phyloP scores from a whole-genome alignment of 1,140 invertebrate genomes.

The Sarcophaga bullata region DNA sequence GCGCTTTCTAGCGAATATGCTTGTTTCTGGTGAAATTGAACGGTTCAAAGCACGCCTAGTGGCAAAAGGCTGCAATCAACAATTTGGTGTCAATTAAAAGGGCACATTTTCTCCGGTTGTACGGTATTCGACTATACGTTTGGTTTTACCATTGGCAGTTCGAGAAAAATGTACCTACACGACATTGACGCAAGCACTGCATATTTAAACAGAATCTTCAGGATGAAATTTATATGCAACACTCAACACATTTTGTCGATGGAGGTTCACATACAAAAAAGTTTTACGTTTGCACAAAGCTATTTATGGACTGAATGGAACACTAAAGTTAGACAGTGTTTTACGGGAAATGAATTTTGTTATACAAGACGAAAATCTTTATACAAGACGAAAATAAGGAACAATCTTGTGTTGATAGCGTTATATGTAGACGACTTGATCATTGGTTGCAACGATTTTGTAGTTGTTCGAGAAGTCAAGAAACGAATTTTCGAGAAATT shows the following conservation, averaged over 20 bases:
- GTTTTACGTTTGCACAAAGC: neutral
- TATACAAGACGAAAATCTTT: too few relatives aligned
- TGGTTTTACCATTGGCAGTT: conserved; percentile 55
- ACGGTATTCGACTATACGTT: conserved; percentile 57
- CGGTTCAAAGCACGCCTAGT: conserved; percentile 64
- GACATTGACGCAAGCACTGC: conserved; percentile 65
- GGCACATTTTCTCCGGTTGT: conserved; percentile 63
- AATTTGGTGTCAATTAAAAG: conserved; percentile 59
- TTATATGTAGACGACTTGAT: conserved; percentile 56
- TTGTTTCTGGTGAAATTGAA: conserved; percentile 10
- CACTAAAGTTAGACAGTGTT: conserved; percentile 31
- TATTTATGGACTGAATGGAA: neutral
- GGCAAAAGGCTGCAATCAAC: conserved; percentile 62
- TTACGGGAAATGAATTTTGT: too few relatives aligned
- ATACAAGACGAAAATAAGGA: conserved; percentile 48
- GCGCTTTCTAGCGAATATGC: neutral
- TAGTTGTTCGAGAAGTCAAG: conserved; percentile 48
- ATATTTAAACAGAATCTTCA: conserved; percentile 52
- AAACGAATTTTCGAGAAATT: conserved; percentile 49
- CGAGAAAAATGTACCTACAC: conserved; percentile 50
- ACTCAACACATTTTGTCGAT: neutral
- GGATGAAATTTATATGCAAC: neutral
- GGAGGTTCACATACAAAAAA: neutral
- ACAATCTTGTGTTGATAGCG: conserved; percentile 32
- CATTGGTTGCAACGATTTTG: conserved; percentile 44